phyloP scores from a whole-genome alignment of 2,888 invertebrate species.

The Macaria notata region DNA sequence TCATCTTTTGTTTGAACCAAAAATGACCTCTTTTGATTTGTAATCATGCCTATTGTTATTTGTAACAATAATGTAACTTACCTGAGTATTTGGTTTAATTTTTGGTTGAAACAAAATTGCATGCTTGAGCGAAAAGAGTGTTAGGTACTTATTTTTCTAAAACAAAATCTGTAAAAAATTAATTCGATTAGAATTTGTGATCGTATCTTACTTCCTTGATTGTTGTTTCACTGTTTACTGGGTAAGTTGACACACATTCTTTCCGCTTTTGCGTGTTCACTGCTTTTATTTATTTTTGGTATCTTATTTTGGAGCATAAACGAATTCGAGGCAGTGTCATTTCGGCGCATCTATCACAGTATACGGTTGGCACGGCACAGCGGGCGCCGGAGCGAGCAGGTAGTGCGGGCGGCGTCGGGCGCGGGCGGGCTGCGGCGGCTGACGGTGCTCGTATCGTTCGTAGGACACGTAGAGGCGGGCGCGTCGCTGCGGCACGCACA shows the following conservation, averaged over 20 bases:
- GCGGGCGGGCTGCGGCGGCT: constrained; percentile 61
- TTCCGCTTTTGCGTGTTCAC: constrained; percentile 82
- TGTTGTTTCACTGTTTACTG: constrained; percentile 67
- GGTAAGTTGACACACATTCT: constrained; percentile 75
- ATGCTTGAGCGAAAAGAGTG: constrained; percentile 80
- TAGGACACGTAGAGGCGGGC: constrained; percentile 82
- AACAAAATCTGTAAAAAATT: constrained; percentile 33
- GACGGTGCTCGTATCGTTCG: constrained; percentile 67
- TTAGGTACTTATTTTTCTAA: constrained; percentile 41
- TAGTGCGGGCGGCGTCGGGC: constrained; percentile 62
- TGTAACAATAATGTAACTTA: no score
- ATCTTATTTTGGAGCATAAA: constrained; percentile 20
- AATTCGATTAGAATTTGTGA: constrained; percentile 63
- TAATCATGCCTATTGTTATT: no score
- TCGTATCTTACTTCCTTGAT: constrained; percentile 65
- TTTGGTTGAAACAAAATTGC: constrained; percentile 73
- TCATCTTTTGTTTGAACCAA: constrained; percentile 63
- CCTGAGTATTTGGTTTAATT: no score
- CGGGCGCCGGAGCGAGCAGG: constrained; percentile 56
- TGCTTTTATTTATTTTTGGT: constrained; percentile 64
- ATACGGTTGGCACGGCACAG: constrained; percentile 24
- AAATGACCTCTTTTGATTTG: constrained; percentile 31
- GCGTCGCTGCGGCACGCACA: constrained; percentile 74
- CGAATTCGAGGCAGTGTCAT: no score
- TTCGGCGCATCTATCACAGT: constrained; percentile 5